Evolutionary conservation across 2,797 vertebrate genomes (phyloP), one percentile per base, ranked within the genome.

Genomic region (Aplochiton taeniatus): DNA sequence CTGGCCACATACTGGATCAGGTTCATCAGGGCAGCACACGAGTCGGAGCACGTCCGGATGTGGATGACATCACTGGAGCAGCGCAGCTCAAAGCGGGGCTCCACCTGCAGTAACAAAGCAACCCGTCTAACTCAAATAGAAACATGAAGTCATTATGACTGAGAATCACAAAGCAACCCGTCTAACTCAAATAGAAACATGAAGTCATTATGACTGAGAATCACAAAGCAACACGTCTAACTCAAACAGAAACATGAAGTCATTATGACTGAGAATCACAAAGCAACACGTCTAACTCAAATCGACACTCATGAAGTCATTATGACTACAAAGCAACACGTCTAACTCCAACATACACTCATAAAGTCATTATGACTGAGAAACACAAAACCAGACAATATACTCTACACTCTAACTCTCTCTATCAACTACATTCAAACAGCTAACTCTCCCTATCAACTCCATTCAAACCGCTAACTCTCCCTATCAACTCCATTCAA

Each of bases 1-100:
- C 94, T 98, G 57, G 98, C 98, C 11, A 99, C 89, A 64, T 99
- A 99, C 56, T 99, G 98, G 75, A 99, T 98, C 17, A 99, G 96
- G 79, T 98, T 98, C 98, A 99, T 99, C 9, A 99, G 89, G 0
- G 97, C 96, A 0, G 98, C 97, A 62, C 98, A 99, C 0, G 98
- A 98, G 82, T 99, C 98, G 0, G 95, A 96, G 81, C 97, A 99
- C 0, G 96, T 98, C 68, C 96, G 89, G 75, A 99, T 94, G 72
- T 98, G 98, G 75, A 99, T 95, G 44, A 94, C 85, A 11, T 99
- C 97, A 74, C 97, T 98, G 67, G 98, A 98, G 76, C 98, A 98
- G 79, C 96, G 96, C 54, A 99, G 81, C 86, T 99, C 96, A 78
- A 98, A 98, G 63, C 90, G 94, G 0, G 97, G 96, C 77, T 94